Conservation (phyloP, 2,113 vertebrate genomes). For the Lanius collurio region DNA sequence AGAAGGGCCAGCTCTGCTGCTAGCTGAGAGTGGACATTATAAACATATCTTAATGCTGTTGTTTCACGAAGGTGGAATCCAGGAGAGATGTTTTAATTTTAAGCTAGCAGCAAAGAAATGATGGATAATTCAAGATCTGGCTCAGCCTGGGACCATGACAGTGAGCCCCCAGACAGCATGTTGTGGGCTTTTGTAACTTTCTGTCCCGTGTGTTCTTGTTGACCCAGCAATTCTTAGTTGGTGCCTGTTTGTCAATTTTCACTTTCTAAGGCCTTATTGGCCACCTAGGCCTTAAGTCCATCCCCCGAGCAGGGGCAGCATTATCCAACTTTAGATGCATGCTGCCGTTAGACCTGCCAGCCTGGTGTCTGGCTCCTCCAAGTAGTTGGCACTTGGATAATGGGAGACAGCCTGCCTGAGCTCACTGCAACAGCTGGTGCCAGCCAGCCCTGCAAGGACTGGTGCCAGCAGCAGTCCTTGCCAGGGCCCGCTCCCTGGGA, state of each 20-base stretch:
- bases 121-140: neutral
- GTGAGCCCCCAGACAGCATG: fast-evolving
- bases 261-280: neutral
- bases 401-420: neutral
- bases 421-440: slow-evolving; percentile 41
- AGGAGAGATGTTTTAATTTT: neutral
- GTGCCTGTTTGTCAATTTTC: neutral
- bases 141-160: neutral
- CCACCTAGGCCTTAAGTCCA: neutral
- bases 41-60: neutral
- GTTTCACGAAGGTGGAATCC: neutral
- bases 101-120: neutral
- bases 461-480: slow-evolving; percentile 1
- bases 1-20: neutral
- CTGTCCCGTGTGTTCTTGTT: neutral
- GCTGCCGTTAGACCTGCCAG: neutral
- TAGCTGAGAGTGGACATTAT: neutral
- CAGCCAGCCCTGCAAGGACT: neutral
- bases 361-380: slow-evolving; percentile 10
- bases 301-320: neutral
- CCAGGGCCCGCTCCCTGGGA: neutral
- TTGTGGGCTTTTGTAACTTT: neutral
- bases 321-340: neutral
- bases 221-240: neutral
- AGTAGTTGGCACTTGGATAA: neutral